A percentile compares a stretch with the other conserved stretches of the same genome.
Evolutionary conservation across 2,113 vertebrate genomes (phyloP).

Genomic region (Patagioenas fasciata): DNA sequence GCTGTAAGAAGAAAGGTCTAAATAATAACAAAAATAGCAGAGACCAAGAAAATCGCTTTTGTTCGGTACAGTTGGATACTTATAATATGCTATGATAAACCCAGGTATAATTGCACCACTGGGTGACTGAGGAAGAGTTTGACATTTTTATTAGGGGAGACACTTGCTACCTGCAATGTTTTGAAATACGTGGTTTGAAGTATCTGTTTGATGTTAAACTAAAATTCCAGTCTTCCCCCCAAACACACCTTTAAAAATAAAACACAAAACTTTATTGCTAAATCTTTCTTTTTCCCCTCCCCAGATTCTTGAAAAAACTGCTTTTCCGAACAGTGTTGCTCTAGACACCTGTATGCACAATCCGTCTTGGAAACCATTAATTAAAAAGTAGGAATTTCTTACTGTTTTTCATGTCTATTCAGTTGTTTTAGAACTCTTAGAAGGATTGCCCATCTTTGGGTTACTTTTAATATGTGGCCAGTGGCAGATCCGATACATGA

Average conservation of each 20-base stretch:
- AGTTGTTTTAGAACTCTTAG: not conserved
- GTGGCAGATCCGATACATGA: not conserved
- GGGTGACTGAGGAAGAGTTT: not conserved
- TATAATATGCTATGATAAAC: not conserved
- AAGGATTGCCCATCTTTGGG: not conserved
- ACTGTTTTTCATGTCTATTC: not conserved
- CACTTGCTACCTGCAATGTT: not conserved
- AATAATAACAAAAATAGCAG: not conserved
- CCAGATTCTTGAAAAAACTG: constrained; percentile 92
- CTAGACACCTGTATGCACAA: constrained; percentile 81
- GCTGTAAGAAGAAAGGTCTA: not conserved
- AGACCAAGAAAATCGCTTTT: not conserved
- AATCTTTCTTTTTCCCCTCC: constrained; percentile 34
- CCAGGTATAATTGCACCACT: not conserved
- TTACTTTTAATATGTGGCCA: not conserved
- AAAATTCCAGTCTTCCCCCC: not conserved
- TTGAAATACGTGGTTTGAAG: not conserved
- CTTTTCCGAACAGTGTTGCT: constrained; percentile 82
- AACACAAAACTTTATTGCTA: not conserved
- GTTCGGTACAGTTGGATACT: not conserved
- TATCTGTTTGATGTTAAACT: not conserved
- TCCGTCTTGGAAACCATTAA: constrained; percentile 86
- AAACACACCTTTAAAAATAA: not conserved
- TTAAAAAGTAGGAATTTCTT: constrained; percentile 85
- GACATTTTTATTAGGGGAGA: not conserved